Evolutionary conservation across 2,888 invertebrate genomes (phyloP).

Genomic region (Drosophila diplacantha): DNA sequence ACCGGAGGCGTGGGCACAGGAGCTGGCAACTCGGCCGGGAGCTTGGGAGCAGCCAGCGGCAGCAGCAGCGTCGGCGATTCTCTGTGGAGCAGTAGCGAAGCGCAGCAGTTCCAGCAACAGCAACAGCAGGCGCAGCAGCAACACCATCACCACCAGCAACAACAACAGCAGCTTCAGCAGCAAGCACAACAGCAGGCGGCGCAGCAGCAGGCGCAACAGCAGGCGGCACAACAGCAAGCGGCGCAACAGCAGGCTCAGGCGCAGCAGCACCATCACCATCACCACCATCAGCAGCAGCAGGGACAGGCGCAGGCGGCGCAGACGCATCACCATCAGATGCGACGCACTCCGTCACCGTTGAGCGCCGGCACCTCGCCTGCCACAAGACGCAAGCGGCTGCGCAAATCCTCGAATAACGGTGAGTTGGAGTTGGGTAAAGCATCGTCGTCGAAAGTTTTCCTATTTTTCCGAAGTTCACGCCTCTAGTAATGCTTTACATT

Average conservation of each 20-base stretch:
- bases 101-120: conserved; percentile 80
- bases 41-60: conserved; percentile 63
- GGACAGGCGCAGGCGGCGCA: conserved; percentile 80
- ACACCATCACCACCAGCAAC: conserved; percentile 79
- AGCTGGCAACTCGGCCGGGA: conserved; percentile 59
- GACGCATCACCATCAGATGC: conserved; percentile 80
- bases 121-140: conserved; percentile 80
- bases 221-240: conserved; percentile 77
- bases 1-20: conserved; percentile 65
- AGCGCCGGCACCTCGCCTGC: conserved; percentile 83
- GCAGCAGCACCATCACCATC: conserved; percentile 70
- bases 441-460: conserved; percentile 44
- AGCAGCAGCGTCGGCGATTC: conserved; percentile 78
- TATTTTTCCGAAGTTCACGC: background rate
- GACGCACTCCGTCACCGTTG: conserved; percentile 79
- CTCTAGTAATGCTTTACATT: background rate
- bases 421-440: conserved; percentile 62
- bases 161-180: conserved; percentile 64
- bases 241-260: conserved; percentile 73
- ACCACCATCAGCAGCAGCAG: conserved; percentile 79
- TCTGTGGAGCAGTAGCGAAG: conserved; percentile 79
- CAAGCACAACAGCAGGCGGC: conserved; percentile 81
- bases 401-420: conserved; percentile 83
- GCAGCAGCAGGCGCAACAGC: conserved; percentile 80
- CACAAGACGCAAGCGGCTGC: conserved; percentile 81